phyloP scores from a whole-genome alignment of 2,888 invertebrate genomes.

The Drosophila barbarae region DNA sequence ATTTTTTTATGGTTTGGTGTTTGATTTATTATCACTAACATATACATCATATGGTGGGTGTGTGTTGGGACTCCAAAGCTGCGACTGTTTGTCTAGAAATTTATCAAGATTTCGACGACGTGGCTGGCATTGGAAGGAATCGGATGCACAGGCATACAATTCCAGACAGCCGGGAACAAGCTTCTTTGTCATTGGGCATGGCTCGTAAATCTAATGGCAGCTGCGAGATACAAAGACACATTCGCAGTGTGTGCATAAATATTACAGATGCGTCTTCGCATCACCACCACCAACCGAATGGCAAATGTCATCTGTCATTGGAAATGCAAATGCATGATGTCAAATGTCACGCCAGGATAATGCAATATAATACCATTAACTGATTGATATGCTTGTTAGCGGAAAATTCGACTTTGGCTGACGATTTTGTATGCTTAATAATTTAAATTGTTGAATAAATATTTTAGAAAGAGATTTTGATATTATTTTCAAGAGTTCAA shows the following conservation, averaged over 20 bases:
- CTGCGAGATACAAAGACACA: constrained; percentile 28
- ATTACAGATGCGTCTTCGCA: constrained; percentile 34
- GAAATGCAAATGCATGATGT: constrained; percentile 21
- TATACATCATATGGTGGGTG: constrained; percentile 38
- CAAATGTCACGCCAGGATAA: constrained; percentile 35
- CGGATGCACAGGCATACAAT: background rate
- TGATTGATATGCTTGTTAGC: constrained; percentile 16
- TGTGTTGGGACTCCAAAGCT: background rate
- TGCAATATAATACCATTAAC: constrained; percentile 4
- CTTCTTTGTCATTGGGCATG: constrained; percentile 35
- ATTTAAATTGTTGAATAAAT: background rate
- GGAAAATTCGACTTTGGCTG: background rate
- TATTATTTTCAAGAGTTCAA: background rate
- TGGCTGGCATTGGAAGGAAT: constrained; percentile 13
- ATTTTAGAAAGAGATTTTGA: background rate
- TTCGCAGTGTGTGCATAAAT: constrained; percentile 25
- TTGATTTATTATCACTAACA: constrained; percentile 42
- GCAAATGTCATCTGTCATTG: constrained; percentile 31
- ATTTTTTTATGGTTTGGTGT: constrained; percentile 6
- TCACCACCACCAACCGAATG: constrained; percentile 10
- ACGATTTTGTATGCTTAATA: background rate
- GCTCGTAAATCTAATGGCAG: constrained; percentile 44
- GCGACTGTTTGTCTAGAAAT: constrained; percentile 33
- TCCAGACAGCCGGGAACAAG: constrained; percentile 19
- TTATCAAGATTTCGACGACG: constrained; percentile 35